Base-by-base conservation (phyloP, 2,797 vertebrate species). In the Gila robusta region DNA sequence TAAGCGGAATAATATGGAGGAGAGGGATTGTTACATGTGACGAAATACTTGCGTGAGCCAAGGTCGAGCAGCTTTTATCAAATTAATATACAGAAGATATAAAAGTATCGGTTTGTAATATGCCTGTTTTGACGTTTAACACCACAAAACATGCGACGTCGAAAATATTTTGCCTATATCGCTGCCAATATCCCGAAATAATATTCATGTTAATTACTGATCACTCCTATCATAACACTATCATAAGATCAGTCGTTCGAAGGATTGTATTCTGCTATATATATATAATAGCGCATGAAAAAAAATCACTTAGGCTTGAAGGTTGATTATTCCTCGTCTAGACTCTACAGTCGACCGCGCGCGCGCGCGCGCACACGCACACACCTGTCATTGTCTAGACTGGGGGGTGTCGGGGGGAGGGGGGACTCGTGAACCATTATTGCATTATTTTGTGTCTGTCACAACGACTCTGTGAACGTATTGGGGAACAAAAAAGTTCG, bases 381-480 rank as follows among this genome's bases (percentile, higher is more conserved):
- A 96, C 96, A 96, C 96, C 96, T 96, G 95, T 96, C 96, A 95
- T 94, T 95, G 95, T 96, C 96, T 96, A 96, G 95, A 96, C 95
- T 93, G 92, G 93, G 94, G 94, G 93, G 93, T 74, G 89, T 81
- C 83, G n/a, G 37, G 14, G 28, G 26, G 47, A 6, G 80, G 54
- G 78, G 88, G 82, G 88, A 76, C 83, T 81, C 92, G 93, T 92
- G 93, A 94, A 91, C 93, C 94, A 91, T 92, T 91, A 94, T 91
- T 93, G 93, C 91, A 93, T 93, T 93, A 92, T 94, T 93, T 88
- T 83, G 79, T 91, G 92, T 90, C 92, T 92, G 86, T 92, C 92
- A 93, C 84, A 89, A 90, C 90, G 82, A 89, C 92, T 92, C 92
- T 92, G 86, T 56, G 89, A 93, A 93, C 89, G 91, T 90, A 92